These are phyloP conservation scores for Ochlodes sylvanus DNA, from an alignment of 2,888 invertebrate species.

Conservation along the genomic window DNA sequence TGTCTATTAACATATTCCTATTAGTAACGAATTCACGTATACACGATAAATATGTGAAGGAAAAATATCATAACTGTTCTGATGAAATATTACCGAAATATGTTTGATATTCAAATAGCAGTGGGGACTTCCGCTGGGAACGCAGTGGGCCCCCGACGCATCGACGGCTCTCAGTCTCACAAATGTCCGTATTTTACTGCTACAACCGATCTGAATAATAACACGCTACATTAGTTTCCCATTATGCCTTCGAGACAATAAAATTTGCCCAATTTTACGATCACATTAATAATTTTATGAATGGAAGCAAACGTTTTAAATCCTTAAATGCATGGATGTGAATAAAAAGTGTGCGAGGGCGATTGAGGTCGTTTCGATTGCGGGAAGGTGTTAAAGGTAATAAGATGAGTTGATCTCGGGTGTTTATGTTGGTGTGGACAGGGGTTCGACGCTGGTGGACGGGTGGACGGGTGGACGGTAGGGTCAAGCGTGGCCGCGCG, in stretches of 20 bases:
- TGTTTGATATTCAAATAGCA: constrained; percentile 82
- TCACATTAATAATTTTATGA: constrained; percentile 85
- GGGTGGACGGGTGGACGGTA: constrained; percentile 34
- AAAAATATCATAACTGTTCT: constrained; percentile 82
- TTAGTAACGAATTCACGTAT: constrained; percentile 71
- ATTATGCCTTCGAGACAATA: constrained; percentile 85
- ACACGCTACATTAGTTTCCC: constrained; percentile 85
- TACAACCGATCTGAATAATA: constrained; percentile 83
- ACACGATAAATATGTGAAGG: constrained; percentile 65
- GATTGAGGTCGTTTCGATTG: constrained; percentile 69
- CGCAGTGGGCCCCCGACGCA: constrained; percentile 55
- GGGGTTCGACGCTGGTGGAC: constrained; percentile 42
- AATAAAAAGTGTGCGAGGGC: constrained; percentile 70
- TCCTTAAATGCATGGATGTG: constrained; percentile 74
- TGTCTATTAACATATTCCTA: constrained; percentile 58
- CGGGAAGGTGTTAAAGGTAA: constrained; percentile 68
- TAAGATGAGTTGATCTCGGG: constrained; percentile 49
- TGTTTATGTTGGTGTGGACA: constrained; percentile 50
- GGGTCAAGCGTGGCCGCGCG: constrained; percentile 54
- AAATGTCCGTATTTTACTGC: constrained; percentile 82
- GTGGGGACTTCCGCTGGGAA: constrained; percentile 80
- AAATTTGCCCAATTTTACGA: constrained; percentile 85
- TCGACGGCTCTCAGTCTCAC: constrained; percentile 61
- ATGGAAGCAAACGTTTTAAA: constrained; percentile 81
- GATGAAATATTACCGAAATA: constrained; percentile 80